phyloP scores from a whole-genome alignment of 2,113 vertebrate genomes.

The Xyrauchen texanus region DNA sequence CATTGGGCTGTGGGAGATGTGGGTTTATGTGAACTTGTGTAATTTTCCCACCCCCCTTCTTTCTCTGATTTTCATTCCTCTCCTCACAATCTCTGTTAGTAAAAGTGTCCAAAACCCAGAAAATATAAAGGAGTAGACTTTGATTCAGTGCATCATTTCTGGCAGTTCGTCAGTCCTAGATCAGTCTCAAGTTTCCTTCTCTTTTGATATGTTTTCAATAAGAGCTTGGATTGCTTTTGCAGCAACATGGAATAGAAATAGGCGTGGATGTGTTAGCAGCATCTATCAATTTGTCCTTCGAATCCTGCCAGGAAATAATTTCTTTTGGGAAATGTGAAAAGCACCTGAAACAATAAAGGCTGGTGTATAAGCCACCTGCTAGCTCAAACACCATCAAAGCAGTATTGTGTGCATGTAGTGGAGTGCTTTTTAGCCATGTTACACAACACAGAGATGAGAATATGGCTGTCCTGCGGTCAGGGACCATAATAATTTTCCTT shows the following conservation, averaged over 20 bases:
- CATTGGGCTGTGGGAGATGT: too few relatives aligned
- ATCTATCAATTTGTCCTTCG: not conserved
- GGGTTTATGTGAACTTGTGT: too few relatives aligned
- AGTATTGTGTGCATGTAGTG: not conserved
- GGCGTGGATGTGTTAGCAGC: not conserved
- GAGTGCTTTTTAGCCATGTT: not conserved
- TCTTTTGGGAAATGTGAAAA: not conserved
- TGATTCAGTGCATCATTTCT: not conserved
- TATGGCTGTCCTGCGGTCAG: not conserved
- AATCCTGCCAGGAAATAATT: not conserved
- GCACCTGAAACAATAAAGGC: conserved; percentile 3
- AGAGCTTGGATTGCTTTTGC: conserved; percentile 13
- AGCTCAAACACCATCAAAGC: not conserved
- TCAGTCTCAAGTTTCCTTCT: not conserved
- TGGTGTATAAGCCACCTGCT: not conserved
- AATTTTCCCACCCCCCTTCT: not conserved
- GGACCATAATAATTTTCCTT: not conserved
- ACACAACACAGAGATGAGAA: not conserved
- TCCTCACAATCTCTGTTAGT: not conserved
- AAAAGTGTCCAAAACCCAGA: not conserved
- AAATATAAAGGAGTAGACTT: too few relatives aligned
- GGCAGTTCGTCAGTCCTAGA: not conserved
- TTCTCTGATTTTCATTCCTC: not conserved
- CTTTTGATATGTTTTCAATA: conserved; percentile 1
- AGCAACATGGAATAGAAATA: not conserved